Base-by-base conservation (phyloP, 1,140 invertebrate genomes). In the Brachionus sp. region DNA sequence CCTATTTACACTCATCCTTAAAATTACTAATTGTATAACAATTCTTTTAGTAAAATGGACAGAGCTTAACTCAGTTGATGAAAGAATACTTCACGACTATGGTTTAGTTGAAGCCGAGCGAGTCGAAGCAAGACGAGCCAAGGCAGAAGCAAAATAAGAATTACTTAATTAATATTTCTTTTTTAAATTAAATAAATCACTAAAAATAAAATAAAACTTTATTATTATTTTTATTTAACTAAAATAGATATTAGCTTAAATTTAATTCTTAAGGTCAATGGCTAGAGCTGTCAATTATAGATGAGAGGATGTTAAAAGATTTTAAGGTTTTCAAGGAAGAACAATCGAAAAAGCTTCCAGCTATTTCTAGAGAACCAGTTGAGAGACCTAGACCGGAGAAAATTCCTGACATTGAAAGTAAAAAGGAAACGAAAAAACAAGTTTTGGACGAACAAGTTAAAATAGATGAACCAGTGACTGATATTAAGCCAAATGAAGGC, bases 1-100 rank as follows among this genome's bases (percentile, higher is more conserved):
- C 16, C 16, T 19, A 23, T 57, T 57, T 23, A 57, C 50, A 57
- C 50, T 19, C 9, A 2, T 29, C 29, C 37, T 23, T 37, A 12
- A 13, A 9, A 23, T 19, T 33, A 57, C 29, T 33, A 62, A 50
- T 78, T 62, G 44, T 33, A 23, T 62, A 46, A 46, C 46, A 53
- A 77, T 77, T 77, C 5, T 77, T 53, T 57, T 50, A 78, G 77
- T 53, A n/a, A 53, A 62, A 57, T 78, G 77, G 77, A 78, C 46
- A 53, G 77, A 78, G 9, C 35, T 78, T 16, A 78, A 78, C 23
- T 53, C 37, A 37, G 77, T 78, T 78, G 46, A 62, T 53, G 77
- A 78, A 62, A 78, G 37, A 39, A 78, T 78, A 73, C 68, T 39
- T 42, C 33, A 42, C 35, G 68, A 73, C 9, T 73, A 16, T 73